Evolutionary conservation across 2,888 invertebrate genomes (phyloP).

Genomic region (Dichetophora obliterata): DNA sequence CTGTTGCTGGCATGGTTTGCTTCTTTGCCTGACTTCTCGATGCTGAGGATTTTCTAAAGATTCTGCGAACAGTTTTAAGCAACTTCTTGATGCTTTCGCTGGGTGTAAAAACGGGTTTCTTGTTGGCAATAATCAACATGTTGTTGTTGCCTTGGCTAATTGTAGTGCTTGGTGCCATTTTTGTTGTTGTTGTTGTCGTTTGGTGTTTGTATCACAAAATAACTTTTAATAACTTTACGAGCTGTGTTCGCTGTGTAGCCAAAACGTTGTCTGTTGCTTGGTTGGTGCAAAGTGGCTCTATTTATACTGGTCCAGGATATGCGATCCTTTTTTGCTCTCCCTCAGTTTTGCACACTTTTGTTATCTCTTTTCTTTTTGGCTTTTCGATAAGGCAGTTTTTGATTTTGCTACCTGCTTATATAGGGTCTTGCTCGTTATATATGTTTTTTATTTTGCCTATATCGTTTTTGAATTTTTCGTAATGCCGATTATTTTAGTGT

Average conservation of each 20-base stretch:
- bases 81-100: slow-evolving; percentile 47
- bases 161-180: slow-evolving; percentile 18
- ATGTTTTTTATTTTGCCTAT: neutral
- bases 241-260: neutral
- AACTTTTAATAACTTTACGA: neutral
- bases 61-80: slow-evolving; percentile 45
- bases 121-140: slow-evolving; percentile 30
- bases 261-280: slow-evolving; percentile 16
- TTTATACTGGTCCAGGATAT: slow-evolving; percentile 27
- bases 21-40: slow-evolving; percentile 14
- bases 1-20: neutral
- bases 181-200: neutral
- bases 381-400: neutral
- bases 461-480: neutral
- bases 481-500: neutral
- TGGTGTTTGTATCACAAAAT: neutral
- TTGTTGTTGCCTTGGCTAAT: slow-evolving; percentile 38
- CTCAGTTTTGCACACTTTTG: neutral
- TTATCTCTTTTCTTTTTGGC: neutral
- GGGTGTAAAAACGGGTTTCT: slow-evolving; percentile 43
- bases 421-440: neutral
- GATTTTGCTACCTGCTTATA: neutral
- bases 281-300: neutral
- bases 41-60: slow-evolving; percentile 41
- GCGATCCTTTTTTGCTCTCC: slow-evolving; percentile 1